phyloP scores from a whole-genome alignment of 2,113 vertebrate genomes.

The Vulpes vulpes region DNA sequence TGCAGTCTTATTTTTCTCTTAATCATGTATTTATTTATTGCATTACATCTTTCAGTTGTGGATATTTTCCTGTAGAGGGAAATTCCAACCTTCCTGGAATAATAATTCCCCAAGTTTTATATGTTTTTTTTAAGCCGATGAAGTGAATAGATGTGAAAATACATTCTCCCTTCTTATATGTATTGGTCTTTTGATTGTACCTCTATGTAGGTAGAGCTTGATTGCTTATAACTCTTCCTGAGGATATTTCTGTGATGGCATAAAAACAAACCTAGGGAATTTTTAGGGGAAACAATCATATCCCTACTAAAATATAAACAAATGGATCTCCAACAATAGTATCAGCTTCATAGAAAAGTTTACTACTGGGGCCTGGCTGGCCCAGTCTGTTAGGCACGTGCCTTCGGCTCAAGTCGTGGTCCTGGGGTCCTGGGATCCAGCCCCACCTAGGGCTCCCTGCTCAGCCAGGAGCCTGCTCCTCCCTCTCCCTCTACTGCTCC shows the following conservation, averaged over 20 bases:
- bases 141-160: conserved; percentile 50
- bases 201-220: not conserved
- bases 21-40: conserved; percentile 76
- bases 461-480: not conserved
- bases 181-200: conserved; percentile 6
- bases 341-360: not conserved
- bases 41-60: conserved; percentile 73
- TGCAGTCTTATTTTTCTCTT: conserved; percentile 74
- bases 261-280: not conserved
- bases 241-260: not conserved
- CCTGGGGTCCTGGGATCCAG: not conserved
- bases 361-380: not conserved
- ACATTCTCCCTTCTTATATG: not conserved
- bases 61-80: conserved; percentile 77
- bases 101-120: conserved; percentile 71
- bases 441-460: not conserved
- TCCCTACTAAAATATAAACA: not conserved
- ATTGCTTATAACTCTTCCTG: not conserved
- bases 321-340: not conserved
- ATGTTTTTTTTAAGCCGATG: not conserved
- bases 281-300: not conserved
- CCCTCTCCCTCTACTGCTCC: not conserved
- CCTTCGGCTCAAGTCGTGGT: not conserved
- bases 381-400: not conserved
- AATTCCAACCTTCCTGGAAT: conserved; percentile 84